A percentile compares a stretch with the other conserved stretches of the same genome.
Evolutionary conservation across 2,113 vertebrate genomes (phyloP).

Genomic region (Struthidea cinerea): DNA sequence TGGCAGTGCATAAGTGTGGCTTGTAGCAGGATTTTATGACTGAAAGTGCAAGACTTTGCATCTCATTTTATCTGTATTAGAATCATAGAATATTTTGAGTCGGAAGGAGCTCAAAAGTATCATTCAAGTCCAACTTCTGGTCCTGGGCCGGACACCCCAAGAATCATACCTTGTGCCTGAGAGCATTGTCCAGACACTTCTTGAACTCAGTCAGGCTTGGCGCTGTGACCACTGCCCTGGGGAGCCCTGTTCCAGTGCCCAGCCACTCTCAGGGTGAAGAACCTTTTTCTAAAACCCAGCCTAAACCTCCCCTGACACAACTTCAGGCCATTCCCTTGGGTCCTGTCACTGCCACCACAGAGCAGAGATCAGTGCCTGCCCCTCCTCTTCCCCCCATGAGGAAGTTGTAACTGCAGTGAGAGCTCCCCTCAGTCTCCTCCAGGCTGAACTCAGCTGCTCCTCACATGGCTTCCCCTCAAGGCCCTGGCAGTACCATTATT

Average conservation of each 20-base stretch:
- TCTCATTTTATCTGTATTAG: neutral
- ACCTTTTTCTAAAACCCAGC: too few species aligned
- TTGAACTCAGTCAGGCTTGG: neutral
- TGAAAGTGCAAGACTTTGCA: neutral
- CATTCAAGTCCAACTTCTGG: neutral
- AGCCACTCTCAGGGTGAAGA: neutral
- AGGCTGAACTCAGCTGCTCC: neutral
- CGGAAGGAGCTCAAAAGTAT: neutral
- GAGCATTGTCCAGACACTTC: neutral
- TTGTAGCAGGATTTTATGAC: neutral
- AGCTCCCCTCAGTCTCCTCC: neutral
- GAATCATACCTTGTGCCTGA: neutral
- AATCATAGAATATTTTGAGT: neutral
- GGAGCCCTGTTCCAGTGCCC: neutral
- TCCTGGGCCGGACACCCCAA: neutral
- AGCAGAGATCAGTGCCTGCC: neutral
- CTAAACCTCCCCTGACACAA: neutral
- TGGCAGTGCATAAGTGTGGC: neutral
- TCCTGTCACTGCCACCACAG: neutral
- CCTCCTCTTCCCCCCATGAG: rapidly evolving
- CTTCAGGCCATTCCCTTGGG: neutral
- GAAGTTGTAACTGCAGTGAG: neutral
- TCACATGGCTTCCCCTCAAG: neutral
- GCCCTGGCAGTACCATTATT: neutral
- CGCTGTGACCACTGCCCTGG: neutral